Percentiles rank a stretch among this genome's conserved stretches.
Conservation (phyloP, 2,113 vertebrate species). For the Meles meles region DNA sequence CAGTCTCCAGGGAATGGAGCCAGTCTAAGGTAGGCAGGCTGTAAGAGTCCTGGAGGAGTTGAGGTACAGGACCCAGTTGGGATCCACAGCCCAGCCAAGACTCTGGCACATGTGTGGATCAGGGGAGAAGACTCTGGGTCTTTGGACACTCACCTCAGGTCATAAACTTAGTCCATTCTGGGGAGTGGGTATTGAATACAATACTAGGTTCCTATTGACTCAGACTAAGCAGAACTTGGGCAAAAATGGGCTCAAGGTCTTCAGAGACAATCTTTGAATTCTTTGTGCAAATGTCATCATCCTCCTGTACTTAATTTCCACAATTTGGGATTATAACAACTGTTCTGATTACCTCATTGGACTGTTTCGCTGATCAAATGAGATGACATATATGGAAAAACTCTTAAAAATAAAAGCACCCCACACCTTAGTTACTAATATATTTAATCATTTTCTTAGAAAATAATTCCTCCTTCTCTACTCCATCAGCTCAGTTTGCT, state of each 20-base stretch:
- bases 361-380: background rate
- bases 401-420: background rate
- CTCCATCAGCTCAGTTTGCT: background rate
- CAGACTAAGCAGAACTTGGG: background rate
- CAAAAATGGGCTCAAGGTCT: background rate
- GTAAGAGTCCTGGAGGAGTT: background rate
- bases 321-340: background rate
- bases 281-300: background rate
- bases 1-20: background rate
- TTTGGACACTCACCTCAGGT: background rate
- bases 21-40: background rate
- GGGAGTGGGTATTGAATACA: background rate
- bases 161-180: background rate
- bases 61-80: background rate
- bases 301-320: background rate
- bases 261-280: background rate
- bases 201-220: background rate
- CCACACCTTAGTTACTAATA: background rate
- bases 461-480: slow-evolving; percentile 16
- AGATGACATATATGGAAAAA: background rate
- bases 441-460: background rate
- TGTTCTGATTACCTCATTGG: background rate
- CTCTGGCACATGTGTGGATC: background rate
- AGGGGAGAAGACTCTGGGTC: background rate
- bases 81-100: background rate